Evolutionary conservation across 1,140 invertebrate species (phyloP).

Genomic region (Lordiphosa stackelbergi): DNA sequence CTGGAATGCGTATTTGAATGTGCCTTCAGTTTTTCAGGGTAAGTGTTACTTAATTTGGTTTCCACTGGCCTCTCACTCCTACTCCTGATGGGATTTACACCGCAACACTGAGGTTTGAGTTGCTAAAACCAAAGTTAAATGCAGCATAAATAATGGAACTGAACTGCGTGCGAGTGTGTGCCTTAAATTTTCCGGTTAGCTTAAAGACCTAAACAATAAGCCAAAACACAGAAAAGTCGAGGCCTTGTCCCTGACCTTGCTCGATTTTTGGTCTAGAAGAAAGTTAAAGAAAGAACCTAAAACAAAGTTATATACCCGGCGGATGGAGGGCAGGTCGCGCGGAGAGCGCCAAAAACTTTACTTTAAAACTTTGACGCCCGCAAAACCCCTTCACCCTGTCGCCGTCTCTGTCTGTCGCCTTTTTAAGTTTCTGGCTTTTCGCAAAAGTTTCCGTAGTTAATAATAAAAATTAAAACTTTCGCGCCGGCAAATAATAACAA

Average conservation of each 20-base stretch:
- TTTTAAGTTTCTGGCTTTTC: conserved; percentile 68
- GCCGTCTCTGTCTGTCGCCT: conserved; percentile 50
- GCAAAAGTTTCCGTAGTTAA: conserved; percentile 72
- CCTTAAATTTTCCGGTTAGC: background rate
- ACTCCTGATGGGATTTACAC: conserved; percentile 25
- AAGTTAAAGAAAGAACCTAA: conserved; percentile 64
- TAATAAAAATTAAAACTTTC: conserved; percentile 76
- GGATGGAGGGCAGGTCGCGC: conserved; percentile 13
- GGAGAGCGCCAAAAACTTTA: conserved; percentile 65
- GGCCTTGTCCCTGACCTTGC: conserved; percentile 72
- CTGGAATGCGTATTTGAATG: conserved; percentile 62
- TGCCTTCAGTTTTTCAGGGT: conserved; percentile 44
- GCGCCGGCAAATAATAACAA: conserved; percentile 74
- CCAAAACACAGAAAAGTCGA: background rate
- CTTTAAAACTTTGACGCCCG: conserved; percentile 67
- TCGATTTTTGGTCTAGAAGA: conserved; percentile 67
- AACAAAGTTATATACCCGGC: conserved; percentile 63
- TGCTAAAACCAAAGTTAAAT: conserved; percentile 69
- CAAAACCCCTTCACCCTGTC: conserved; percentile 46
- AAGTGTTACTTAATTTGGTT: conserved; percentile 72
- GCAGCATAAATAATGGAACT: conserved; percentile 64
- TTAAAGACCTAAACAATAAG: conserved; percentile 3
- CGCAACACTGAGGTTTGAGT: conserved; percentile 9
- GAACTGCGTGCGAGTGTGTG: conserved; percentile 39
- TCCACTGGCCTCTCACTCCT: conserved; percentile 45